Evolutionary conservation across 2,113 vertebrate species (phyloP).

Genomic region (Cololabis saira): DNA sequence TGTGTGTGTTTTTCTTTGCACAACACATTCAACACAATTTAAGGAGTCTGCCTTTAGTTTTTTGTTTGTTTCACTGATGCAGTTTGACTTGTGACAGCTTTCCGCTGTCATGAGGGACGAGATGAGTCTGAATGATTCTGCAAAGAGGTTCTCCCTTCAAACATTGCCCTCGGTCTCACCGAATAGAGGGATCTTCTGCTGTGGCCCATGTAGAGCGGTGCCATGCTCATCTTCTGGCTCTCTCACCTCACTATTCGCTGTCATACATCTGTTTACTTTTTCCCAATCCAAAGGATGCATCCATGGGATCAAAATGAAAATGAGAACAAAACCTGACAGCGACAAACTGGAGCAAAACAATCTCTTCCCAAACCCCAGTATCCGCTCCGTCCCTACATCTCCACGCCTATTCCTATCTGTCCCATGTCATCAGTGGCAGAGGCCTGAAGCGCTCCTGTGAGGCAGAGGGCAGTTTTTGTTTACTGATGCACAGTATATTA

Average conservation of each 20-base stretch:
- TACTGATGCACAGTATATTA: slow-evolving; percentile 71
- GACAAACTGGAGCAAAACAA: slow-evolving; percentile 74
- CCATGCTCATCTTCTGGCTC: slow-evolving; percentile 37
- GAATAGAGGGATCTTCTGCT: slow-evolving; percentile 9
- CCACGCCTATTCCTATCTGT: slow-evolving; percentile 61
- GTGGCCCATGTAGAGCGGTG: slow-evolving; percentile 30
- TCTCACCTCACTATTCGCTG: slow-evolving; percentile 67
- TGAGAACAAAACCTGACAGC: slow-evolving; percentile 65
- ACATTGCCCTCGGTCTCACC: slow-evolving; percentile 39
- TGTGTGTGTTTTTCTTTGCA: slow-evolving; percentile 8
- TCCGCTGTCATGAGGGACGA: slow-evolving; percentile 58
- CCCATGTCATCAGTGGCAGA: slow-evolving; percentile 60
- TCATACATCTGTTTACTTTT: slow-evolving; percentile 52
- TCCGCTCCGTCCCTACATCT: slow-evolving; percentile 23
- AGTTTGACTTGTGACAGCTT: slow-evolving; percentile 71
- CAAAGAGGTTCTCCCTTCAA: slow-evolving; percentile 45
- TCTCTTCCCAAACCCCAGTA: slow-evolving; percentile 50
- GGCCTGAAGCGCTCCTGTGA: slow-evolving; percentile 49
- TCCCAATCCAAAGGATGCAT: slow-evolving; percentile 53
- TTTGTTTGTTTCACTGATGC: slow-evolving; percentile 58
- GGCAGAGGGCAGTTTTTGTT: slow-evolving; percentile 63
- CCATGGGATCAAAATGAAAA: slow-evolving; percentile 65
- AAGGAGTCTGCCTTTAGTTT: slow-evolving; percentile 51
- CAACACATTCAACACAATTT: slow-evolving; percentile 56
- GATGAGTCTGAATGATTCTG: slow-evolving; percentile 67